Base-by-base conservation (phyloP, 1,140 invertebrate species). In the Hirudo medicinalis region DNA sequence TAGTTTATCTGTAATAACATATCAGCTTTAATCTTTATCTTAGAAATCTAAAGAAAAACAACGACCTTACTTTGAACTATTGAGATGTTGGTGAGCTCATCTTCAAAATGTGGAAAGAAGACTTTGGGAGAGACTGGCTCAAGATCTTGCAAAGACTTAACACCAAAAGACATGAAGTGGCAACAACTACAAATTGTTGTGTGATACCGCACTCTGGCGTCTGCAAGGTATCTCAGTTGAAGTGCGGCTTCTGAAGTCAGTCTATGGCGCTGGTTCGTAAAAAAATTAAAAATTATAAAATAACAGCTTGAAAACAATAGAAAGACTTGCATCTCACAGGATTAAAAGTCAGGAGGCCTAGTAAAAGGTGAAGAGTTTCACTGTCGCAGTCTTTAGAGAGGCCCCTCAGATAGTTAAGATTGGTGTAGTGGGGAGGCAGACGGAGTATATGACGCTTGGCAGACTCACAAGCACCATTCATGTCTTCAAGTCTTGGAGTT, bases 281-380 rank as follows among this genome's bases (percentile, higher is more conserved):
- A 25, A n/a, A 25, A 25, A 15, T 63, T 63, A 15, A 19, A 13
- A 13, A 63, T 63, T 4, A 25, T 25, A 63, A 63, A 63, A 63
- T 63, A 13, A 63, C 29, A 13, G 8, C 17, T 13, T 15, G 11
- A n/a, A 25, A 19, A n/a, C 22, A 63, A 22, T 22, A 63, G 20
- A 25, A n/a, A 63, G 9, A 25, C 13, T 63, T 63, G 19, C 8
- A 63, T 63, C 87, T 89, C 85, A 93, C 92, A 67, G 95, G 94
- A 87, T 98, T 92, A 83, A 98, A 97, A 70, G 94, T 90, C 57
- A 99, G 87, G 93, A 98, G 96, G 85, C 95, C 91, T 80, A 90
- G 92, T n/a, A 96, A 86, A 76, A 99, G 86, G 85, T 98, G 94
- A 71, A 98, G 92, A 71, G 94, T 95, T 85, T 98, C 95, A 78